These are phyloP conservation scores for Drymonia ruficornis DNA, from an alignment of 2,888 invertebrate species.

Conservation along the genomic window DNA sequence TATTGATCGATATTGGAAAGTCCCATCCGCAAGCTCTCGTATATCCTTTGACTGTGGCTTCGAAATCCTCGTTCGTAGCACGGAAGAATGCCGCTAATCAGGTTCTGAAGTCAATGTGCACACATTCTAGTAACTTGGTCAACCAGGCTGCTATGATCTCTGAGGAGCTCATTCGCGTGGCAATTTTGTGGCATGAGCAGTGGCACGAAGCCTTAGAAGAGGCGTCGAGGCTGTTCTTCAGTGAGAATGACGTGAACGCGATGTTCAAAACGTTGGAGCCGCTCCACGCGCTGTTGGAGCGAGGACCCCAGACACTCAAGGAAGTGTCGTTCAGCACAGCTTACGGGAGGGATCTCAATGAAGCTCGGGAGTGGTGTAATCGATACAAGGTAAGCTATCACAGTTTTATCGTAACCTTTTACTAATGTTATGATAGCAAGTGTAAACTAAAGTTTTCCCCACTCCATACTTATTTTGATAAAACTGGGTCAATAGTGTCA, in stretches of 20 bases:
- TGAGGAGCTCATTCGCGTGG: constrained; percentile 98
- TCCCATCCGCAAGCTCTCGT: constrained; percentile 99
- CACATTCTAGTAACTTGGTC: constrained; percentile 96
- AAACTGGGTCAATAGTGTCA: too few relatives aligned
- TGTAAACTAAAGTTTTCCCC: too few relatives aligned
- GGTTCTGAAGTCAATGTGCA: constrained; percentile 97
- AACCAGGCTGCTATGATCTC: constrained; percentile 98
- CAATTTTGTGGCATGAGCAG: constrained; percentile 99
- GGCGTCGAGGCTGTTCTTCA: constrained; percentile 96
- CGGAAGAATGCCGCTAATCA: constrained; percentile 96
- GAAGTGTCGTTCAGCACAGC: constrained; percentile 99
- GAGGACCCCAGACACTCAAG: constrained; percentile 97
- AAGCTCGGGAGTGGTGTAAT: constrained; percentile 98
- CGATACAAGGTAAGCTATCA: constrained; percentile 87
- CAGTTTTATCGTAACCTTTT: not conserved
- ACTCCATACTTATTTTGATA: too few relatives aligned
- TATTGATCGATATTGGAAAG: constrained; percentile 98
- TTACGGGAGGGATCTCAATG: constrained; percentile 96
- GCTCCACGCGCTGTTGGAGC: constrained; percentile 96
- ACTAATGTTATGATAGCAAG: not conserved
- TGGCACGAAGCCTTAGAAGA: constrained; percentile 99
- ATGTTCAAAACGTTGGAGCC: constrained; percentile 99
- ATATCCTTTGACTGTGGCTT: constrained; percentile 98
- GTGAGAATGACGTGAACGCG: constrained; percentile 97
- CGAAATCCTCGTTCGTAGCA: constrained; percentile 94